Conservation (phyloP, 2,113 vertebrate species). For the Beaufortia kweichowensis region DNA sequence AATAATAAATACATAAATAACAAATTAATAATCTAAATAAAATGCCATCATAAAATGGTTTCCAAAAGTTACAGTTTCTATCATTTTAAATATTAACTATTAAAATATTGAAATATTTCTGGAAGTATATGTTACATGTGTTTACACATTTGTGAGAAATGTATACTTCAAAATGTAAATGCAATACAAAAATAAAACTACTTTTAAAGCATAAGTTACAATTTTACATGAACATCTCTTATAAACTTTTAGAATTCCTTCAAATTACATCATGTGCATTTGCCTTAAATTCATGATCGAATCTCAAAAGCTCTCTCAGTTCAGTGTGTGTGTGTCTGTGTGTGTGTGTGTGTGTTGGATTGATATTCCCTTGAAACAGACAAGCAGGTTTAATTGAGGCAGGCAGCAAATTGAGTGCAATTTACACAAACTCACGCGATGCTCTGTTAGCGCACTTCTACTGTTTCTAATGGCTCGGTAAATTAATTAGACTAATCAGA, state of each 20-base stretch:
- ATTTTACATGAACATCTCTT: not conserved
- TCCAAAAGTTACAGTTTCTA: too few relatives aligned
- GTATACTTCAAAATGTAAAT: not conserved
- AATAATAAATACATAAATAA: too few relatives aligned
- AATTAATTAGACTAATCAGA: slow-evolving; percentile 99
- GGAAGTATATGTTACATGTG: not conserved
- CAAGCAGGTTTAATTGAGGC: slow-evolving; percentile 96
- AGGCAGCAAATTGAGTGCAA: slow-evolving; percentile 92
- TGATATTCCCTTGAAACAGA: slow-evolving; percentile 86
- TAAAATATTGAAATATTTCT: not conserved
- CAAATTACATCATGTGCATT: too few relatives aligned
- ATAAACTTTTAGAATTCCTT: too few relatives aligned
- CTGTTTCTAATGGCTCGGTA: slow-evolving; percentile 97
- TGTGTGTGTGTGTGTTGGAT: slow-evolving; percentile 61
- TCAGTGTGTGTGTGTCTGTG: not conserved
- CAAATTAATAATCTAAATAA: too few relatives aligned
- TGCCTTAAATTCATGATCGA: not conserved
- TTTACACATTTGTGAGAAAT: not conserved
- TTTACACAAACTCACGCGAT: slow-evolving; percentile 92
- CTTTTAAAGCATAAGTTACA: too few relatives aligned
- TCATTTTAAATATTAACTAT: not conserved
- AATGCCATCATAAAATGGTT: too few relatives aligned
- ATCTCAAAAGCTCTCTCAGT: not conserved
- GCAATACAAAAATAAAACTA: too few relatives aligned
- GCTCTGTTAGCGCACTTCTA: slow-evolving; percentile 96